Base-by-base conservation (phyloP, 1,140 invertebrate genomes). In the Drosophila leontia region DNA sequence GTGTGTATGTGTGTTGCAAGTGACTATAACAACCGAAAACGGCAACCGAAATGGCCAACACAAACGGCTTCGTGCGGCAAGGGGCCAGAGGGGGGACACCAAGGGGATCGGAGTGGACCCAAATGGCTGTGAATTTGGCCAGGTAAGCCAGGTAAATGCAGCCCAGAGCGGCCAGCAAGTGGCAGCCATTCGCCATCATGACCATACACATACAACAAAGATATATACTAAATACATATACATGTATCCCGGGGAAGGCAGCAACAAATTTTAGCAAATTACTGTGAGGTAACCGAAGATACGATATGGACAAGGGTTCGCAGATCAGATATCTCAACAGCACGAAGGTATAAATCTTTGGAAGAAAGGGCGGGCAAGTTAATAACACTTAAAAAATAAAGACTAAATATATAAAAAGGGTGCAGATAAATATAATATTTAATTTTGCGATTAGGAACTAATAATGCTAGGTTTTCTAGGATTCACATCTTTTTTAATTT, bases 1-100 rank as follows among this genome's bases (percentile, higher is more conserved):
- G 41, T 72, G 26, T 67, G 34, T 67, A 60, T 75, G 62, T 61
- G 50, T 77, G 74, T 62, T 78, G 75, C 75, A 77, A 76, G 72
- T 58, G 70, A 59, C 72, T 59, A 75, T 64, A 65, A 75, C 41
- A 75, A 74, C 68, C 69, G 69, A 75, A 64, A 75, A 76, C 70
- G 44, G 72, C 70, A 62, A 77, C 62, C 72, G 60, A 67, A 77
- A 67, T 65, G 62, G 74, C 72, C 63, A 65, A 48, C 59, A 65
- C 71, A 65, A 67, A 45, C 71, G 45, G 37, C 44, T 37, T 23
- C 44, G 15, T 63, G 60, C 26, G 37, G 48, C 17, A 19, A 19
- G 19, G 32, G 35, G 11, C 5, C 7, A 53, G 6, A 13, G 7
- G 17, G 56, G 3, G 15, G 23, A 3, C 19, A 6, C 19, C 12